Base-by-base conservation (phyloP, 2,797 vertebrate species). In the Hyperoplus immaculatus region DNA sequence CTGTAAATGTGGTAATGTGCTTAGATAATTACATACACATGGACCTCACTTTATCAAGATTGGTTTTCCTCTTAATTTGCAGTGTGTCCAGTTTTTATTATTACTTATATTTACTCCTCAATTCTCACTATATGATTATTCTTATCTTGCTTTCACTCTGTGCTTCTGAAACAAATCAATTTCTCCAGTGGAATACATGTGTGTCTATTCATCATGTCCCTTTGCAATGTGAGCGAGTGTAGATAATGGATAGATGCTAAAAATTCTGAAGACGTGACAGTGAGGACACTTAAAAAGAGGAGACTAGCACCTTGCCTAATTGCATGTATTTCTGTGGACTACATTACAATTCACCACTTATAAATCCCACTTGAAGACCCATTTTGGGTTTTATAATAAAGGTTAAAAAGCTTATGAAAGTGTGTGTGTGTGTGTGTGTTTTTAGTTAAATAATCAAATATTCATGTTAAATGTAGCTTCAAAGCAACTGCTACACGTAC, bases 401-500 rank as follows among this genome's bases (percentile, higher is more conserved):
- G 11, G 4, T 15, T 54, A 9, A 49, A 54, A 67, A 41, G 8
- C 4, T 47, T 1, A 39, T 55, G 5, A 69, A 42, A 21, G 3
- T 38, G 10, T 29, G 16, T 21, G 12, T 50, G 2, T 42, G 1
- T 55, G 10, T 14, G 43, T 29, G 29, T 29, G 29, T 14, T 21
- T 29, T 29, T 29, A 29, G 43, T 42, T 18, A 18, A 21, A 54
- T 4, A 13, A 62, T 69, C n/a, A 0, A 45, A 54, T 29, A 50
- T 49, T 9, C 16, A 47, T 54, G 3, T 69, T 14, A 76, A 69
- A 61, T 53, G 6, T 18, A 46, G 43, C 53, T 69, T 76, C 47
- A 69, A 55, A 85, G 58, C 53, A 66, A 46, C 39, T 15, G 51
- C 56, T 78, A 21, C 53, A 16, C 8, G 46, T 75, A 47, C 15